Evolutionary conservation across 2,888 invertebrate species (phyloP).

Genomic region (Artemia sp.): DNA sequence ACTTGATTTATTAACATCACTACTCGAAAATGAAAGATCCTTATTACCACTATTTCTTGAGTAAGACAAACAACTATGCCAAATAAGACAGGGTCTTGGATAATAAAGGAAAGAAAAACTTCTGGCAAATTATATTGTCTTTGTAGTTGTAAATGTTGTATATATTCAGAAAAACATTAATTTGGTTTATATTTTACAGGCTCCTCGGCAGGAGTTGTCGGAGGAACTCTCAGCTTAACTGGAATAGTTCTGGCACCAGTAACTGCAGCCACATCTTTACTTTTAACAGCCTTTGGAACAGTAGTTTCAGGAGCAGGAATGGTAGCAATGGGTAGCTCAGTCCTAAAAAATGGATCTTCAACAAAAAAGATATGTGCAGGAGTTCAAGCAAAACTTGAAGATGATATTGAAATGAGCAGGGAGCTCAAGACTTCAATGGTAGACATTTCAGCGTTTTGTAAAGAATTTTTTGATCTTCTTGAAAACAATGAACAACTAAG

Average conservation of each 20-base stretch:
- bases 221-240: neutral
- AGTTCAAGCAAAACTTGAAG: neutral
- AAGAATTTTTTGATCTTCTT: neutral
- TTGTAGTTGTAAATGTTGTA: too few species aligned
- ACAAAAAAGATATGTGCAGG: neutral
- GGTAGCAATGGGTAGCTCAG: neutral
- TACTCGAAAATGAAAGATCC: too few species aligned
- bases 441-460: neutral
- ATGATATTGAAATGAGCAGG: neutral
- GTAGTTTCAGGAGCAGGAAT: neutral
- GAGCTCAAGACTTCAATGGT: neutral
- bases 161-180: too few species aligned
- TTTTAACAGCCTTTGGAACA: neutral
- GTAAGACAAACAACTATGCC: too few species aligned
- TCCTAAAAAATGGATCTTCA: neutral
- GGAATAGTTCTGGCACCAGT: neutral
- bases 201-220: neutral
- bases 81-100: too few species aligned
- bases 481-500: neutral
- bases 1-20: too few species aligned
- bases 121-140: too few species aligned
- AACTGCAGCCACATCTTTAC: neutral
- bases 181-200: neutral
- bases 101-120: too few species aligned
- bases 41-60: too few species aligned